Evolutionary conservation across 1,140 invertebrate genomes (phyloP).

Genomic region (Sitophilus oryzae): DNA sequence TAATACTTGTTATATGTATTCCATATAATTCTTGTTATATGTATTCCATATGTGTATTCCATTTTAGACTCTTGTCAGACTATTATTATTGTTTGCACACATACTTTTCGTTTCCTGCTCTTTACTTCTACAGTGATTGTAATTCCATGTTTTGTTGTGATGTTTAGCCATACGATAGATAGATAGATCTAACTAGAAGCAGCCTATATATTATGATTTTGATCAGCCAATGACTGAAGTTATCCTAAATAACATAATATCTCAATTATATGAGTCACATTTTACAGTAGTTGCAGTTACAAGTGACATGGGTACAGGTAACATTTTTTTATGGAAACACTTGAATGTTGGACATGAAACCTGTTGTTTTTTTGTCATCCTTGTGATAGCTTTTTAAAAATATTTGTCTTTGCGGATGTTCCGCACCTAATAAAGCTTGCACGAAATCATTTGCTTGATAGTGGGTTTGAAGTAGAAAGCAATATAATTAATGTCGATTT

Average conservation of each 20-base stretch:
- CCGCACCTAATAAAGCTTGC: slow-evolving; percentile 4
- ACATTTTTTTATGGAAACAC: slow-evolving; percentile 8
- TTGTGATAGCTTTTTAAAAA: slow-evolving; percentile 1
- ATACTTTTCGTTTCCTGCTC: no score
- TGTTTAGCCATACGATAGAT: no score
- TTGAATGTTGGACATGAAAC: slow-evolving; percentile 1
- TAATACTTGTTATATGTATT: no score
- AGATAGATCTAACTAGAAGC: slow-evolving; percentile 17
- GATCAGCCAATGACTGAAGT: slow-evolving; percentile 17
- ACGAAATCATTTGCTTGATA: slow-evolving; percentile 4
- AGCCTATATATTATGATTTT: slow-evolving; percentile 22
- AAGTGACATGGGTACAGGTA: slow-evolving; percentile 16
- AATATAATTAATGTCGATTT: slow-evolving; percentile 5
- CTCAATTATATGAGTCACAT: slow-evolving; percentile 1
- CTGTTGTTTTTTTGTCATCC: slow-evolving; percentile 1
- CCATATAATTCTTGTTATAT: no score
- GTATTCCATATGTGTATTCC: no score
- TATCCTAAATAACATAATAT: slow-evolving; percentile 13
- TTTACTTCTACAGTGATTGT: no score
- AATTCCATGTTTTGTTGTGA: no score
- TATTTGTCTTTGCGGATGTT: slow-evolving; percentile 1
- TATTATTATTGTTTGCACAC: no score
- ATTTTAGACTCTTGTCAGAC: no score
- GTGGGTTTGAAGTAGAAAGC: background rate
- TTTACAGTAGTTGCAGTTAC: slow-evolving; percentile 14